phyloP scores from a whole-genome alignment of 35 echinoderm and acorn worm genomes.

The Eucidaris tribuloides region DNA sequence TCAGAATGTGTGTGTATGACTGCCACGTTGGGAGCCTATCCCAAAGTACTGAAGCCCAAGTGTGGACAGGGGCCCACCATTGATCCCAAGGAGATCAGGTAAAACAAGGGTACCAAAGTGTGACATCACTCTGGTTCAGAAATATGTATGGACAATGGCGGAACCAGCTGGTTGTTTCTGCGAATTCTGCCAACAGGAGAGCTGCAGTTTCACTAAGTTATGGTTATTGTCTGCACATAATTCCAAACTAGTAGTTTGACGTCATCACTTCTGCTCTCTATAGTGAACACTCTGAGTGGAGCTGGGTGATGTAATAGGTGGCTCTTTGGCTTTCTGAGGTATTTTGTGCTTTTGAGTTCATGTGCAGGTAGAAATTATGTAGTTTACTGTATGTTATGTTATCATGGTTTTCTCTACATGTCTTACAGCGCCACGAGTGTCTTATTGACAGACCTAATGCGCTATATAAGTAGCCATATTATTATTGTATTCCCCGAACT shows the following conservation, averaged over 20 bases:
- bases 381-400: no score
- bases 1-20: conserved; percentile 91
- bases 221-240: background rate
- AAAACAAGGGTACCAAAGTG: no score
- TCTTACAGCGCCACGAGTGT: no score
- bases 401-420: no score
- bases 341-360: no score
- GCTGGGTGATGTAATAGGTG: background rate
- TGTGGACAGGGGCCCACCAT: conserved; percentile 81
- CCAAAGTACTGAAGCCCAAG: conserved; percentile 48
- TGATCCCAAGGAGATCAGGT: conserved; percentile 31
- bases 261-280: background rate
- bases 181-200: background rate
- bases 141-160: no score
- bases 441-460: no score
- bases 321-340: background rate
- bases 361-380: no score
- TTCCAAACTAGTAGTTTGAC: background rate
- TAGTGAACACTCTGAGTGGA: background rate
- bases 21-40: conserved; percentile 81
- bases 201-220: no score
- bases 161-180: background rate
- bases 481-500: no score
- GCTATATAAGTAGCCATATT: no score
- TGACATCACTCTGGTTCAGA: no score